phyloP scores from a whole-genome alignment of 2,888 invertebrate species.

The Panzeria rudis region DNA sequence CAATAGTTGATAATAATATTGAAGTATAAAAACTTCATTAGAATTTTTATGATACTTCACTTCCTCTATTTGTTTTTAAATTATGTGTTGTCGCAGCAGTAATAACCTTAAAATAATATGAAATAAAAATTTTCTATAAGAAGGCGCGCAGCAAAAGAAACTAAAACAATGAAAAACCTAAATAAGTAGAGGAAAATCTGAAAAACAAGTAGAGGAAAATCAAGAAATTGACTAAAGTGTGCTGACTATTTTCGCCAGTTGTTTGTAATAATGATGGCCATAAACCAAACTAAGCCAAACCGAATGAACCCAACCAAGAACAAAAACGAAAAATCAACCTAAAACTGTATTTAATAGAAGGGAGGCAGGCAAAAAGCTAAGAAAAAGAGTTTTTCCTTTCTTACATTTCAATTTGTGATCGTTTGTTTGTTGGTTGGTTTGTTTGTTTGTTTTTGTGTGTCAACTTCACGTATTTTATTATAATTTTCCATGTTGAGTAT shows the following conservation, averaged over 20 bases:
- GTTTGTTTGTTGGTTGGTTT: background rate
- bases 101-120: slow-evolving; percentile 64
- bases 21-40: slow-evolving; percentile 67
- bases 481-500: slow-evolving; percentile 17
- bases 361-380: background rate
- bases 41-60: slow-evolving; percentile 70
- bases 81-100: slow-evolving; percentile 72
- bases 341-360: slow-evolving; percentile 15
- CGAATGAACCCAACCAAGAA: slow-evolving; percentile 12
- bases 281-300: slow-evolving; percentile 60
- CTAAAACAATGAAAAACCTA: slow-evolving; percentile 12
- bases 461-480: slow-evolving; percentile 36
- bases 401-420: slow-evolving; percentile 20
- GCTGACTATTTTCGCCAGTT: slow-evolving; percentile 46
- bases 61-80: slow-evolving; percentile 70
- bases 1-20: slow-evolving; percentile 45
- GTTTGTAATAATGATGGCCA: slow-evolving; percentile 59
- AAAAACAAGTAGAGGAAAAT: slow-evolving; percentile 2
- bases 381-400: background rate
- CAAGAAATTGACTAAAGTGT: slow-evolving; percentile 43
- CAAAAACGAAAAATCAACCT: background rate
- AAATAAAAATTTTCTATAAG: slow-evolving; percentile 8
- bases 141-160: background rate
- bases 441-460: slow-evolving; percentile 6
- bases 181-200: background rate